Evolutionary conservation across 2,113 vertebrate species (phyloP), one percentile per base, ranked within the genome.

Genomic region (Osmerus mordax): DNA sequence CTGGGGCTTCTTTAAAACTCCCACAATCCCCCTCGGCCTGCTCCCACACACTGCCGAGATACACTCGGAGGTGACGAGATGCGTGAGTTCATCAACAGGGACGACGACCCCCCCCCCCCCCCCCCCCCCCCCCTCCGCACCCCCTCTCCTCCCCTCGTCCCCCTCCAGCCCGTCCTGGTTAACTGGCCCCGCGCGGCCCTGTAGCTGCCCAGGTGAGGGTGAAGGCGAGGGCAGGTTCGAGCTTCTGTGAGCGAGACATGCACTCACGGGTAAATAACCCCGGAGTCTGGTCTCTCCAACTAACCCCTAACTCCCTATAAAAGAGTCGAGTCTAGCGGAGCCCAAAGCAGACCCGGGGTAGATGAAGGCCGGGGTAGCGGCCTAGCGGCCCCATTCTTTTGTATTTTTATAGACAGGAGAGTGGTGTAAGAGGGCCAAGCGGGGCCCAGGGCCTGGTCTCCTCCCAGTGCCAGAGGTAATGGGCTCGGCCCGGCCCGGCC

Each of bases 261-360:
- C 74, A 78, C 76, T 83, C 67, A 58, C 80, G 84, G 85, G 83
- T 81, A 90, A 84, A 90, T 88, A 88, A 88, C 79, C 70, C 18
- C 16, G 1, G 6, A 76, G 54, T 84, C 78, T 76, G 28, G 5
- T 81, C 76, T 25, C 72, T 79, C 78, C 83, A 85, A 75, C 86
- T 88, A 87, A 91, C 89, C 89, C 65, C 70, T 70, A 75, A 69
- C 59, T 53, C 73, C 86, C 87, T 65, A 74, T 90, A 89, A 93
- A 92, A 88, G 71, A 59, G 65, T 76, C 80, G 80, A 82, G 67
- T 64, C 75, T 72, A 78, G 70, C 77, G 70, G 76, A 78, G 13
- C 82, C 74, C 81, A 77, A 69, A 79, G 79, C 85, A 81, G 65
- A 80, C 3, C 82, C 78, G 76, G 87, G 76, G 75, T 87, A 87